Evolutionary conservation across 2,888 invertebrate species (phyloP), one percentile per base, ranked within the genome.

Genomic region (Scaptomyza polygonia): DNA sequence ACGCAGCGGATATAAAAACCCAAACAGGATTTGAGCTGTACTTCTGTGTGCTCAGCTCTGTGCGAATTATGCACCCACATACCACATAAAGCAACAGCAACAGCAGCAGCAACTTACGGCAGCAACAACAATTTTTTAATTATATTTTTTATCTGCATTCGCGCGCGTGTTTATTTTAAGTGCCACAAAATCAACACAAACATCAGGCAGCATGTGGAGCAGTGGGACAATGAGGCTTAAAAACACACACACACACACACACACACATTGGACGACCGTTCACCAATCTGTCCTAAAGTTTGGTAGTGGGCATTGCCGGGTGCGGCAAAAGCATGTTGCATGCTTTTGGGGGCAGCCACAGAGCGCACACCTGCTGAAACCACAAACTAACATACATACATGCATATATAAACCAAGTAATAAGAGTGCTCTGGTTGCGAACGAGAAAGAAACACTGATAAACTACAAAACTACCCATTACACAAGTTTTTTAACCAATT

Each of bases 1-100:
- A 84, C 86, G 86, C 68, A 79, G 67, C 58, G 65, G 62, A 49
- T 79, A 86, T 84, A 86, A 86, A 86, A 86, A 70, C 67, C 70
- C 72, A 58, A 79, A 76, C 67, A 77, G 71, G 72, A 79, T 67
- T 84, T 83, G 70, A 25, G 25, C 59, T 34, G 34, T 34, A 48
- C 45, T 30, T 36, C 2, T 11, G 18, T 11, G 5, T 25, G 25
- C 25, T 25, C 25, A 25, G 18, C 39, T 58, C 55, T 65, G 52
- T 49, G 63, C 67, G 68, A 78, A 77, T 82, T 72, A 78, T 86
- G 79, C 64, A 64, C 42, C 61, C 62, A 51, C 62, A 49, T 44
- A 58, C 21, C 21, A 32, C 52, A 47, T 11, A 43, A n/a, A 25
- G 4, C 29, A 34, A 5, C 47, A 51, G 39, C 21, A 25, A 2